Percentiles rank a stretch among this genome's conserved stretches.
phyloP scores from a whole-genome alignment of 2,888 invertebrate genomes.

The Tipula lateralis region DNA sequence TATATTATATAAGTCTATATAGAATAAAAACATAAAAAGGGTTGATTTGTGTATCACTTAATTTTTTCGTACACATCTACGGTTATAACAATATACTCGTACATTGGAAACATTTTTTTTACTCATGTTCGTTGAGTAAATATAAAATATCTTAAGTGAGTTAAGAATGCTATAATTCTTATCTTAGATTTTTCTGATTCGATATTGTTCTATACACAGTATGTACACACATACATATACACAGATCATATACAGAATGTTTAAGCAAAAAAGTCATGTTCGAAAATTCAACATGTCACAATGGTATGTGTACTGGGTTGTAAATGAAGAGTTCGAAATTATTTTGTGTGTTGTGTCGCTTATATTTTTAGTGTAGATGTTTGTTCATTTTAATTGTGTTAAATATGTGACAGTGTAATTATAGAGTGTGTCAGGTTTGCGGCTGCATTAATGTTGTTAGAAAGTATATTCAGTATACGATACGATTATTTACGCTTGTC shows the following conservation, averaged over 20 bases:
- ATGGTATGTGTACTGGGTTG: neutral
- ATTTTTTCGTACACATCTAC: neutral
- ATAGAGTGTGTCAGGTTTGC: neutral
- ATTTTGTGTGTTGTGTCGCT: neutral
- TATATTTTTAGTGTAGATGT: neutral
- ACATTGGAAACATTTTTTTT: neutral
- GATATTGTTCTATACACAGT: neutral
- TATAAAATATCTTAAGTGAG: slow-evolving; percentile 1
- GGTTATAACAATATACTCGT: neutral
- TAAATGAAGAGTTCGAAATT: neutral
- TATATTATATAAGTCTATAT: neutral
- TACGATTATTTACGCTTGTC: too few relatives aligned
- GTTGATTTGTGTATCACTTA: slow-evolving; percentile 4
- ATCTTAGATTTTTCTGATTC: neutral
- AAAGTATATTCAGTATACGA: neutral
- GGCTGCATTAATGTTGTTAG: neutral
- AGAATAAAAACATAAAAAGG: neutral
- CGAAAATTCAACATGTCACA: slow-evolving; percentile 19
- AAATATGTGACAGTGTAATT: neutral
- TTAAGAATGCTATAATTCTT: slow-evolving; percentile 19
- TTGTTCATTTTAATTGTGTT: neutral
- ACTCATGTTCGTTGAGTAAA: neutral
- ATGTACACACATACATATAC: neutral
- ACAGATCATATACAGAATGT: neutral
- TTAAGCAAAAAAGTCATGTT: slow-evolving; percentile 7